phyloP scores from a whole-genome alignment of 1,140 invertebrate species.

The Lepidurus arcticus region DNA sequence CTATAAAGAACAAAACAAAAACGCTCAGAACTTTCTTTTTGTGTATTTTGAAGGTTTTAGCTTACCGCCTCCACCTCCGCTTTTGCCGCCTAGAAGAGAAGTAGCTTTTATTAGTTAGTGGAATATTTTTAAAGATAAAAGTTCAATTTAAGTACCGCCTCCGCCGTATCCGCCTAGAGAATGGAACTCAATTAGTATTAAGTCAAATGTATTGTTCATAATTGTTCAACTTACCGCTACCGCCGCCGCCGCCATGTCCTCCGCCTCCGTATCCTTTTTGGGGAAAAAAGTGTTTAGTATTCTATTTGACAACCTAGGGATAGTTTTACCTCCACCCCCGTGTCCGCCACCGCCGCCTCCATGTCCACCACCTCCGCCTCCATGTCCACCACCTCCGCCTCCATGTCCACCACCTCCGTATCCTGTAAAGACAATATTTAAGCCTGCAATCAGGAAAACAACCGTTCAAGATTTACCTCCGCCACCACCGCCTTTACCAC shows the following conservation, averaged over 20 bases:
- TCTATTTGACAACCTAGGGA: neutral
- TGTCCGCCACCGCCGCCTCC: neutral
- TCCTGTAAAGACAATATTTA: neutral
- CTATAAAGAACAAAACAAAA: neutral
- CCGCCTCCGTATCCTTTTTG: neutral
- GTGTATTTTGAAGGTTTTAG: neutral
- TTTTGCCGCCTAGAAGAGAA: neutral
- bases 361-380: neutral
- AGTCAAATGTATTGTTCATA: neutral
- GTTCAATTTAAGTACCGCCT: neutral
- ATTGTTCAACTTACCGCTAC: neutral
- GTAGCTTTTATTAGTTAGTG: no score
- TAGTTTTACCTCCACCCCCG: neutral
- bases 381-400: neutral
- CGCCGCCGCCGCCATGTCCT: neutral
- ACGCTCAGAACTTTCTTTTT: neutral
- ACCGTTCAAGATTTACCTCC: neutral
- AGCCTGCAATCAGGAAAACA: neutral
- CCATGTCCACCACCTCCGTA: neutral
- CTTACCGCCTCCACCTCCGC: neutral
- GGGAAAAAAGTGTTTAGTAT: neutral
- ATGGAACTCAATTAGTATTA: neutral
- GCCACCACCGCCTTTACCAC: slow-evolving; percentile 5
- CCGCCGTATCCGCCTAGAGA: neutral
- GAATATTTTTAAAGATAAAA: no score